These are phyloP conservation scores for Drosophila orosa DNA, from an alignment of 1,140 invertebrate genomes.

Conservation along the genomic window DNA sequence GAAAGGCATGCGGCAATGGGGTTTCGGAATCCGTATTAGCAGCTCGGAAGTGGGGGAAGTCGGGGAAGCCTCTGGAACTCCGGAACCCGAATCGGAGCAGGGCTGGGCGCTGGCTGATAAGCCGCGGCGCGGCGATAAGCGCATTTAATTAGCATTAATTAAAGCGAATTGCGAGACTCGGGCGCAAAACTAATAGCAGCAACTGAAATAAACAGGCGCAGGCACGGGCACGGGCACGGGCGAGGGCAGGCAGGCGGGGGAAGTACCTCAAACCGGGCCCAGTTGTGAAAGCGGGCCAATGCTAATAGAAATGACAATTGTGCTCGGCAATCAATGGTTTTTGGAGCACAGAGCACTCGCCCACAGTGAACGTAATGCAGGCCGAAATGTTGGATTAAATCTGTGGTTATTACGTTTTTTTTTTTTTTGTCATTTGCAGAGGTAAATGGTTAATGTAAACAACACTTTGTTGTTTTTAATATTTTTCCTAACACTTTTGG, in stretches of 20 bases:
- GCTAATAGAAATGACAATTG: conserved; percentile 57
- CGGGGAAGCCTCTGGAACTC: neutral
- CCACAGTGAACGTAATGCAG: conserved; percentile 2
- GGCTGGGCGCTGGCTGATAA: conserved; percentile 55
- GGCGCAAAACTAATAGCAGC: conserved; percentile 41
- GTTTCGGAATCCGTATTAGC: conserved; percentile 23
- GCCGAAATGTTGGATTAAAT: neutral
- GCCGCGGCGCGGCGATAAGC: conserved; percentile 55
- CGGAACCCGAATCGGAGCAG: neutral
- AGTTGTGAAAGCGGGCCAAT: conserved; percentile 58
- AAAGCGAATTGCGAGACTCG: conserved; percentile 57
- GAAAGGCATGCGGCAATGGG: conserved; percentile 57
- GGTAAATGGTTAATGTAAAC: neutral
- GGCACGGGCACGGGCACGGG: neutral
- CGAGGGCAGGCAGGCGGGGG: too few species aligned
- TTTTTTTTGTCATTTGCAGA: neutral
- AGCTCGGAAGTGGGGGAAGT: conserved; percentile 1
- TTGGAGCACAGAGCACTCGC: conserved; percentile 55
- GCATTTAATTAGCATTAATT: conserved; percentile 77
- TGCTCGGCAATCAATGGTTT: conserved; percentile 57
- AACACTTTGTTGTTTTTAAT: neutral
- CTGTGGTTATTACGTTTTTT: too few species aligned
- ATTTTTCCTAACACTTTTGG: neutral
- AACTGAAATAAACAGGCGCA: conserved; percentile 24
- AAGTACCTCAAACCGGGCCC: neutral